These are phyloP conservation scores for Plestiodon gilberti DNA, from an alignment of 2,113 vertebrate genomes.

Conservation along the genomic window DNA sequence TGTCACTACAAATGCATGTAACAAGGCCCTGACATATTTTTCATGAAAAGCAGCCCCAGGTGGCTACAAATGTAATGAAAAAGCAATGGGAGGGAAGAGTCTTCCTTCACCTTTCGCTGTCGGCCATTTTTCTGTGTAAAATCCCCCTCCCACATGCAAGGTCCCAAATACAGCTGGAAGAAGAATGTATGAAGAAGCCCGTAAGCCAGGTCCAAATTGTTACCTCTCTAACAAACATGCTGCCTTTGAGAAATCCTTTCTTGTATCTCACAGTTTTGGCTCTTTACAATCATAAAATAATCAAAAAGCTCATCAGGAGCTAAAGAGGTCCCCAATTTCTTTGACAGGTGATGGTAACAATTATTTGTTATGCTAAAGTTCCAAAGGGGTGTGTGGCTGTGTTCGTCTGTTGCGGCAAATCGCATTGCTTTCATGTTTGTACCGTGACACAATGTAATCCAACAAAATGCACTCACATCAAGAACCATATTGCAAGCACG, in stretches of 20 bases:
- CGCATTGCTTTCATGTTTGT: constrained; percentile 14
- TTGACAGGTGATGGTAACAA: neutral
- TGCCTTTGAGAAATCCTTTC: neutral
- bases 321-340: neutral
- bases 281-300: neutral
- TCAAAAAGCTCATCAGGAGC: neutral
- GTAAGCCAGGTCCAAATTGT: neutral
- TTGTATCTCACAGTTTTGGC: neutral
- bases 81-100: neutral
- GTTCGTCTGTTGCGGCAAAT: neutral
- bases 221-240: neutral
- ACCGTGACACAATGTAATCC: constrained; percentile 11
- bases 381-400: no score
- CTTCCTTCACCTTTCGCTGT: neutral
- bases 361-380: neutral
- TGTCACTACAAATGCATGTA: neutral
- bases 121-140: neutral
- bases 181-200: neutral
- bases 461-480: neutral
- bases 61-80: neutral
- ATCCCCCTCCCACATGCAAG: neutral
- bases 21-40: neutral
- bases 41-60: neutral
- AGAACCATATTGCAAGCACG: constrained; percentile 1
- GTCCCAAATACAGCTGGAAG: neutral